These are phyloP conservation scores for Passer montanus DNA, from an alignment of 2,113 vertebrate species.

Conservation along the genomic window DNA sequence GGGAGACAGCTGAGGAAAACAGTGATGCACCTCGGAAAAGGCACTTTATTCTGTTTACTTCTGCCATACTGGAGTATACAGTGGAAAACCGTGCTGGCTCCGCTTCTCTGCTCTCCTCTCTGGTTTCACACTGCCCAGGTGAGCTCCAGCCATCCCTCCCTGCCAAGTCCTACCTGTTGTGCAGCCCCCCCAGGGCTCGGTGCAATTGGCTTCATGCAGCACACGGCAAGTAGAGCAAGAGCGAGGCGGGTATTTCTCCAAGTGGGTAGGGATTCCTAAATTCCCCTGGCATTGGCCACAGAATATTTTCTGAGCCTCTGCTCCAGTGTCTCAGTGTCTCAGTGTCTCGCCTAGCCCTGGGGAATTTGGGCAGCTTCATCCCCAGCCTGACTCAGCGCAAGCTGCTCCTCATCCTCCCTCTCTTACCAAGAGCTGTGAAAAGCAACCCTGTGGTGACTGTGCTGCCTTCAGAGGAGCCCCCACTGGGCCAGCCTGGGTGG, in stretches of 20 bases:
- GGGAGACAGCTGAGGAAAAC: not conserved
- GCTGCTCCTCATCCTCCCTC: not conserved
- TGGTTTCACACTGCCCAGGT: not conserved
- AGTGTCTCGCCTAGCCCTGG: slow-evolving; percentile 10
- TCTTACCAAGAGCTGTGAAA: not conserved
- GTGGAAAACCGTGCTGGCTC: not conserved
- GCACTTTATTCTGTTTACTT: slow-evolving; percentile 46
- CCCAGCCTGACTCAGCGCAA: not conserved
- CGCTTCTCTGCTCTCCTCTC: not conserved
- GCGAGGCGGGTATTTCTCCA: not conserved
- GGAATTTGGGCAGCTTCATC: slow-evolving; percentile 7
- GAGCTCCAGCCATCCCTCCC: not conserved
- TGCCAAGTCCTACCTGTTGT: not conserved
- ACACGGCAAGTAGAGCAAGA: not conserved
- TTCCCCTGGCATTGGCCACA: slow-evolving; percentile 28
- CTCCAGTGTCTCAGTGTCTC: slow-evolving; percentile 17
- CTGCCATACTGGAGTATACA: not conserved
- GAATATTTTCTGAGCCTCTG: slow-evolving; percentile 13
- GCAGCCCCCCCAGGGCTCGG: not conserved
- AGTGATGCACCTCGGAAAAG: not conserved
- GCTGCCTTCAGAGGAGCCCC: not conserved
- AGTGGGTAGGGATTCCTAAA: slow-evolving; percentile 40
- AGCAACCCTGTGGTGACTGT: not conserved
- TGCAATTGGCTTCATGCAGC: not conserved
- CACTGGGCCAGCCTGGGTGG: not conserved